Conservation (phyloP, 2,888 invertebrate genomes). For the Erebia palarica region DNA sequence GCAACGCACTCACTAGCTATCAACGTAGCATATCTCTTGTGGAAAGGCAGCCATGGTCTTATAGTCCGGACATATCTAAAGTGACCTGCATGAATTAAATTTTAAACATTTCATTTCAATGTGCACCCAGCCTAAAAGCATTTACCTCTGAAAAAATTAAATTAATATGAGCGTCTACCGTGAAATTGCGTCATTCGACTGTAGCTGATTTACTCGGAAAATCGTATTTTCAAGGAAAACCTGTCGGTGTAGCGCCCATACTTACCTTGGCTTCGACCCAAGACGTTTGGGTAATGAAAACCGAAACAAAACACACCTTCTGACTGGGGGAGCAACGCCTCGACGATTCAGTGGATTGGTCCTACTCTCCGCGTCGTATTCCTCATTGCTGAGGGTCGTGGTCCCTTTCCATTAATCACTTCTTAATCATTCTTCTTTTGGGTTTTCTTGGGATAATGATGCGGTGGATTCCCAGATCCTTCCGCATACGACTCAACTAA, state of each 20-base stretch:
- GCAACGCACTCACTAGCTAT: too few relatives aligned
- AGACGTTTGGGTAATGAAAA: conserved; percentile 33
- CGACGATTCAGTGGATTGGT: background rate
- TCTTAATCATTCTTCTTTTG: too few relatives aligned
- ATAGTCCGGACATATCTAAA: too few relatives aligned
- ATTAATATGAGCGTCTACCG: conserved; percentile 24
- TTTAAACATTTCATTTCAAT: background rate
- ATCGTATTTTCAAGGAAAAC: conserved; percentile 54
- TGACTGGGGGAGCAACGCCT: background rate
- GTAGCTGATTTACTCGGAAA: conserved; percentile 50
- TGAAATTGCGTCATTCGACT: conserved; percentile 43
- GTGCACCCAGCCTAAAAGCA: background rate
- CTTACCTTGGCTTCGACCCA: conserved; percentile 39
- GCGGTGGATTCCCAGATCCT: too few relatives aligned
- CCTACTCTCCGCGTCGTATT: too few relatives aligned
- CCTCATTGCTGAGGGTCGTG: too few relatives aligned
- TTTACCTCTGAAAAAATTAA: conserved; percentile 15
- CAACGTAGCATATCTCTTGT: too few relatives aligned
- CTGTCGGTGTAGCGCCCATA: conserved; percentile 23
- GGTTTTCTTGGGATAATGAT: too few relatives aligned
- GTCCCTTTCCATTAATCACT: too few relatives aligned
- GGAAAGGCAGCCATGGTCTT: too few relatives aligned
- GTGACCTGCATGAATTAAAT: too few relatives aligned
- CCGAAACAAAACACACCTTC: conserved; percentile 29
- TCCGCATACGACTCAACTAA: too few relatives aligned